Conservation (phyloP, 1,140 invertebrate genomes). For the Heliconius himera region DNA sequence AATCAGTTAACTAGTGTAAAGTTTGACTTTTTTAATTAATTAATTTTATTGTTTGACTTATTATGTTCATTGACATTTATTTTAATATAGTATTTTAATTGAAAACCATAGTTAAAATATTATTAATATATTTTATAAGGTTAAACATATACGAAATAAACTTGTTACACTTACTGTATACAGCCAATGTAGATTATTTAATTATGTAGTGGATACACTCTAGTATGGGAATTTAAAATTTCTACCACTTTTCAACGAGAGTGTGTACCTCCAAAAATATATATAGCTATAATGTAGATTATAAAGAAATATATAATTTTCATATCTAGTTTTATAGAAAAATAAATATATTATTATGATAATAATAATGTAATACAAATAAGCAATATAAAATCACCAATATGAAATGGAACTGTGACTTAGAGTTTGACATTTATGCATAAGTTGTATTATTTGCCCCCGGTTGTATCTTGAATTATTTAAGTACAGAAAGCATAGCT, state of each 20-base stretch:
- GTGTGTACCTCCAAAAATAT: conserved; percentile 1
- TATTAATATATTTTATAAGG: background rate
- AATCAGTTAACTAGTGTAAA: background rate
- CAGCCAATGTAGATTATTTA: background rate
- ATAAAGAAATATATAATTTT: conserved; percentile 15
- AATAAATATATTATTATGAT: conserved; percentile 2
- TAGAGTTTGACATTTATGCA: background rate
- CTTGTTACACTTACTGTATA: background rate
- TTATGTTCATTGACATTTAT: background rate
- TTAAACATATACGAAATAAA: background rate
- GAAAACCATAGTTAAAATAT: background rate
- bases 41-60: background rate
- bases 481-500: conserved; percentile 14
- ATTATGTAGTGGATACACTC: background rate
- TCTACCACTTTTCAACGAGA: background rate
- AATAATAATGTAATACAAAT: background rate
- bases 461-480: conserved; percentile 10
- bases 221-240: background rate
- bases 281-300: conserved; percentile 13
- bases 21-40: background rate
- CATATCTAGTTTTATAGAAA: conserved; percentile 9
- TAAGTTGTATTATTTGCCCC: background rate
- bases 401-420: background rate
- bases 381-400: background rate
- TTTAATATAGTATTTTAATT: background rate